Evolutionary conservation across 2,113 vertebrate genomes (phyloP), one percentile per base, ranked within the genome.

Genomic region (Nymphicus hollandicus): DNA sequence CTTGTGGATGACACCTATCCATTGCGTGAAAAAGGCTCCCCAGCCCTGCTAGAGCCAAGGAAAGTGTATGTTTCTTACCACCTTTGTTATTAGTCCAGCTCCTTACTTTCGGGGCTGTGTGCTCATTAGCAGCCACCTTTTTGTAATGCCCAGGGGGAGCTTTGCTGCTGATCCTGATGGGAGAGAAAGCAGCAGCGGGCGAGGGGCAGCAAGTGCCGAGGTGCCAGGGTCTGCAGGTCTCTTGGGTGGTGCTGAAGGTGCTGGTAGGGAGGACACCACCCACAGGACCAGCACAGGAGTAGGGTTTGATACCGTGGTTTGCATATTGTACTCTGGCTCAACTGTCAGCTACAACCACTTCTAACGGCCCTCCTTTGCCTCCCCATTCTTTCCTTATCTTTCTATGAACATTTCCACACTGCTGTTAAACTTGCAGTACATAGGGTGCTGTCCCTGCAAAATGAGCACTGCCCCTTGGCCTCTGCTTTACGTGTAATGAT

Each of bases 141-240:
- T 19, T 3, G 29, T 8, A n/a, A 6, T 5, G 35, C 9, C 50
- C 68, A 17, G 55, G 20, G 37, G 55, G 19, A 56, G 63, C 27
- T 49, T 46, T 20, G 76, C 47, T 70, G 64, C 33, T 39, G 70
- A 6, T 37, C 4, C 31, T 9, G 46, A 1, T 9, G 61, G 58
- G n/a, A 39, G 9, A 25, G n/a, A 17, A 35, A 33, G 70, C 0
- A 11, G 39, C 24, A 56, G 52, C 2, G 3, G 64, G 39, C 1
- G 17, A 63, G 73, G 72, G 27, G 37, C 50, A 17, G 20, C 56
- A 58, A 35, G 56, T 35, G n/a, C 33, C 6, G 13, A 58, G 33
- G 55, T 58, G 55, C 20, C 13, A 2, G 22, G 13, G 22, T 58
- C 56, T 35, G 43, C 50, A 17, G 17, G 37, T 31, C 27, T 24